Evolutionary conservation across 2,113 vertebrate genomes (phyloP), one percentile per base, ranked within the genome.

Genomic region (Zeus faber): DNA sequence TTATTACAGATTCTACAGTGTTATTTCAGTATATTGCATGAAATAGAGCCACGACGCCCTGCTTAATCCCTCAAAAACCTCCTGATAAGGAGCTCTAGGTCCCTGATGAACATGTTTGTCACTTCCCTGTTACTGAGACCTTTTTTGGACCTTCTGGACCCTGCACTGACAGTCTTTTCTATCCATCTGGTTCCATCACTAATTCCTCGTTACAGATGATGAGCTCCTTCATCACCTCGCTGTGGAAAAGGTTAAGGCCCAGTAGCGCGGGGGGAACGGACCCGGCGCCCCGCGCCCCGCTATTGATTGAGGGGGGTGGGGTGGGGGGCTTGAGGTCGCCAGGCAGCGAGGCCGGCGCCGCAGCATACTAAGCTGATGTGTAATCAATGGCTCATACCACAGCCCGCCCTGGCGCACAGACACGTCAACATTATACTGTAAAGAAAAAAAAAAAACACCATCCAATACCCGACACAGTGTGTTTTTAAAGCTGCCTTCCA

Each of bases 121-220:
- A 77, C 67, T 70, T 71, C 61, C 63, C 71, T 67, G 49, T 73
- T 65, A 64, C 35, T 1, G n/a, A 70, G 75, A 83, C 70, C 67
- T 75, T 77, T 72, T 56, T 43, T 9, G 8, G 65, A 72, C 72
- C 72, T 80, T 54, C 40, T 65, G 48, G 41, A 48, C 67, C 63
- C 55, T 65, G 52, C 59, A 69, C 79, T 83, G 77, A 84, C 76
- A 67, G 70, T 77, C 67, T 73, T 85, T 70, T 77, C 70, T 74
- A 83, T 84, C 85, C 76, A 75, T 62, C 69, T 51, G 26, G 60
- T 58, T 60, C 52, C 25, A 85, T 87, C 78, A 57, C 82, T 88
- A 85, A 89, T 85, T 87, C 81, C 84, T 88, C 84, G 89, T 91
- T 89, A 88, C 86, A 87, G 87, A 88, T 81, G 81, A 91, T 88